Base-by-base conservation (phyloP, 2,888 invertebrate genomes). In the Ecliptopera silaceata region DNA sequence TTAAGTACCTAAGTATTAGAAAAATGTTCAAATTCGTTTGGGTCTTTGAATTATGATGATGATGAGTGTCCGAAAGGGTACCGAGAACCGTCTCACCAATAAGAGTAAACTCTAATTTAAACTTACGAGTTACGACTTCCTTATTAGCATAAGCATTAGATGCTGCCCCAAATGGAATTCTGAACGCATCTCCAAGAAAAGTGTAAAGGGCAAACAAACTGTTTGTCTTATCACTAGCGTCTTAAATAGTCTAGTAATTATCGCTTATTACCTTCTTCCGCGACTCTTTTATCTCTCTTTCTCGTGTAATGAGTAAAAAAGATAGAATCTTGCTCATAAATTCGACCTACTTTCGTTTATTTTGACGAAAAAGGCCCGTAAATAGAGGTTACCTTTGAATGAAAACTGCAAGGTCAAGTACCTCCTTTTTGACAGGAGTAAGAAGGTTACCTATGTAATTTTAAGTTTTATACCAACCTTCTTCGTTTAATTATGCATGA, bases 161-260 rank as follows among this genome's bases (percentile, higher is more conserved):
- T n/a, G n/a, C 17, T 38, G 51, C 39, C 50, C 39, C 31, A 48
- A 58, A 62, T 58, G 47, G 43, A 49, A 42, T 52, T 53, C 56
- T 34, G 53, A 56, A 51, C 49, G 53, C 53, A 47, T 47, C 38
- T 43, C 31, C 49, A 50, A 44, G 38, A 13, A 39, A 31, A 51
- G 32, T 12, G 26, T 31, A 31, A 53, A 43, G 41, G 41, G 20
- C 55, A 69, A 62, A 67, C 65, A 66, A 68, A 68, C 68, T 55
- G 66, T 72, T 70, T 70, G 65, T 66, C 64, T 72, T 74, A 71
- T 74, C 70, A 77, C 75, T 78, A 75, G 75, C 61, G 74, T 74
- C 68, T 71, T 82, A 77, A 81, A 71, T 69, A 63, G 46, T 60
- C 42, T 60, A 66, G 64, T 74, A 76, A 80, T 80, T 77, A 80